Evolutionary conservation across 1,140 invertebrate genomes (phyloP).

Genomic region (Gryllus bimaculatus): DNA sequence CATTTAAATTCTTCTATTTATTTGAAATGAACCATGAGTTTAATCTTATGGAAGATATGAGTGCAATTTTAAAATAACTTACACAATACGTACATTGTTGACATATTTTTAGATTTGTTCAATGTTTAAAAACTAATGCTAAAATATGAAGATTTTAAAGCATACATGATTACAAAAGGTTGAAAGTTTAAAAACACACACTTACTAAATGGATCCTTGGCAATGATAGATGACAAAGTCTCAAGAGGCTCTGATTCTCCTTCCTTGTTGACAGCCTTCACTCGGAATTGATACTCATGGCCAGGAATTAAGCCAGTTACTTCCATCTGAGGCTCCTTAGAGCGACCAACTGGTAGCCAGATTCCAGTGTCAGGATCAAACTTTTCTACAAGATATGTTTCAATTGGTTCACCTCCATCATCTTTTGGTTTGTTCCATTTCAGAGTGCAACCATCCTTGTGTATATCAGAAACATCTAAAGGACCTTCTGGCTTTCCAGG

Average conservation of each 20-base stretch:
- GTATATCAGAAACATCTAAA: constrained; percentile 86
- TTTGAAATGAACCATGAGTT: constrained; percentile 11
- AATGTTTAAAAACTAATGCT: no score
- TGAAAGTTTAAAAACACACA: constrained; percentile 22
- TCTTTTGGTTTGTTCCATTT: constrained; percentile 98
- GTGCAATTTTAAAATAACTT: no score
- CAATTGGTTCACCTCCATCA: constrained; percentile 92
- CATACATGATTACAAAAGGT: no score
- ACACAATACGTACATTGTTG: no score
- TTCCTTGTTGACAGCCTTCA: constrained; percentile 94
- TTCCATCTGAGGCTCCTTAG: constrained; percentile 71
- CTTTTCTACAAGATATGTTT: constrained; percentile 93
- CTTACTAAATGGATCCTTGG: constrained; percentile 95
- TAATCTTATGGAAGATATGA: constrained; percentile 10
- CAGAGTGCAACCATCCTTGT: constrained; percentile 89
- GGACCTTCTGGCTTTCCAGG: constrained; percentile 90
- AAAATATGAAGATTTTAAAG: no score
- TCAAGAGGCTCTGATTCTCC: constrained; percentile 95
- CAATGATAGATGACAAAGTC: constrained; percentile 80
- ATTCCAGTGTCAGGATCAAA: constrained; percentile 82
- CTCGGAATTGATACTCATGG: constrained; percentile 96
- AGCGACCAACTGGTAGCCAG: constrained; percentile 81
- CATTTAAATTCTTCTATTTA: constrained; percentile 6
- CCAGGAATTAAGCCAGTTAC: constrained; percentile 82
- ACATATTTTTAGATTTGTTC: no score